Percentiles rank a stretch among this genome's conserved stretches.
Conservation (phyloP, 2,888 invertebrate genomes). For the Punctoribates punctum region DNA sequence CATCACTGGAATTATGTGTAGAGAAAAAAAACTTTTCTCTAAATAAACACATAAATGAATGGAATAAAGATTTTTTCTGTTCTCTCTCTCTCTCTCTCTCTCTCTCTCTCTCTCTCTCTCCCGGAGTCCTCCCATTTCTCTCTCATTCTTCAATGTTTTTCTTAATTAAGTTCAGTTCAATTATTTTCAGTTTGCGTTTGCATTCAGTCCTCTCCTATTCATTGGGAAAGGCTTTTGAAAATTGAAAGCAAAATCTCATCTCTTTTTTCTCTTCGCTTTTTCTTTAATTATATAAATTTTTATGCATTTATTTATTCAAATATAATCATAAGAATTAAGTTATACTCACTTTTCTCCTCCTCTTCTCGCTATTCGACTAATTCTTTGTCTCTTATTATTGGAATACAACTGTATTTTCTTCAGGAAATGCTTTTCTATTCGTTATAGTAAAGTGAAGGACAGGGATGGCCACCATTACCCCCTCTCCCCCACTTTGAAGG, state of each 20-base stretch:
- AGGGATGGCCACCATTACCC: too few species aligned
- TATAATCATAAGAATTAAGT: neutral
- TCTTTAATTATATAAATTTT: neutral
- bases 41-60: constrained; percentile 4
- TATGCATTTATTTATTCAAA: neutral
- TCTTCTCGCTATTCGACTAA: neutral
- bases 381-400: too few species aligned
- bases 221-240: neutral
- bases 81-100: neutral
- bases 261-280: neutral
- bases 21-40: neutral
- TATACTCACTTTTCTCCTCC: neutral
- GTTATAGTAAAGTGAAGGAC: too few species aligned
- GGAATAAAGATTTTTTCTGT: neutral
- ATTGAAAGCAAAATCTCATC: constrained; percentile 2
- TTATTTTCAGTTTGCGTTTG: neutral
- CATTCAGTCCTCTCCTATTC: neutral
- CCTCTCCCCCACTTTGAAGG: too few species aligned
- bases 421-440: too few species aligned
- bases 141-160: neutral
- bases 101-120: neutral
- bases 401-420: too few species aligned
- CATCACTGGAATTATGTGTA: neutral
- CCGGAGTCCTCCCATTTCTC: too few species aligned
- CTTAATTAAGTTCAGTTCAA: constrained; percentile 3